Evolutionary conservation across 2,113 vertebrate species (phyloP), one percentile per base, ranked within the genome.

Genomic region (Prochilodus magdalenae): DNA sequence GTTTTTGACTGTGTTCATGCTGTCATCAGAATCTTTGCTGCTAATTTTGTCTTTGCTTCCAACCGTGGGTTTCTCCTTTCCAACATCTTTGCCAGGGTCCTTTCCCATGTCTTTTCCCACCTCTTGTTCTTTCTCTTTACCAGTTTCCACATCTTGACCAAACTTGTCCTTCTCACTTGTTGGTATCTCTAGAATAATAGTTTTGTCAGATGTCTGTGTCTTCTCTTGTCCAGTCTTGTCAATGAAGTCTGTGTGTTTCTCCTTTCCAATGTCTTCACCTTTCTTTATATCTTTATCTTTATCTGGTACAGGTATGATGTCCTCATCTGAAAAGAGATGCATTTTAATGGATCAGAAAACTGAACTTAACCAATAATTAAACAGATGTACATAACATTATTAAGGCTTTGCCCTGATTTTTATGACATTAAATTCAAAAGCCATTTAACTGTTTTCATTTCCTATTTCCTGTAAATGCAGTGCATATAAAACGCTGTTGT

Each of bases 281-380:
- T 84, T 89, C 27, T 2, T 60, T 24, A 86, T 87, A 24, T 77
- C 86, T 80, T 74, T 88, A 71, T 90, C 86, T 51, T 89, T 90
- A 75, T 90, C 93, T 72, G 87, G 84, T 70, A 89, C 85, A 33
- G 82, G 80, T 24, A 93, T 88, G 1, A 90, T 89, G 40, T 92
- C 91, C 79, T 91, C 90, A 36, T 93, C 93, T 95, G 90, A 30
- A 83, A 84, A n/a, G 3, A 79, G 13, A 75, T 74, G 57, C 81
- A n/a, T 70, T 70, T 40, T 70, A 44, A 44, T 24, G 24, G 20
- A 44, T 70, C 12, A 24, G 10, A 70, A 70, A 18, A n/a, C 22
- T 1, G 77, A 29, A 78, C 13, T 57, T 15, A n/a, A 5, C n/a
- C n/a, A n/a, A n/a, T n/a, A 3, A 13, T 51, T 26, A 27, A 15